A percentile compares a stretch with the other conserved stretches of the same genome.
phyloP scores from a whole-genome alignment of 2,113 vertebrate genomes.

The Burhinus bistriatus region DNA sequence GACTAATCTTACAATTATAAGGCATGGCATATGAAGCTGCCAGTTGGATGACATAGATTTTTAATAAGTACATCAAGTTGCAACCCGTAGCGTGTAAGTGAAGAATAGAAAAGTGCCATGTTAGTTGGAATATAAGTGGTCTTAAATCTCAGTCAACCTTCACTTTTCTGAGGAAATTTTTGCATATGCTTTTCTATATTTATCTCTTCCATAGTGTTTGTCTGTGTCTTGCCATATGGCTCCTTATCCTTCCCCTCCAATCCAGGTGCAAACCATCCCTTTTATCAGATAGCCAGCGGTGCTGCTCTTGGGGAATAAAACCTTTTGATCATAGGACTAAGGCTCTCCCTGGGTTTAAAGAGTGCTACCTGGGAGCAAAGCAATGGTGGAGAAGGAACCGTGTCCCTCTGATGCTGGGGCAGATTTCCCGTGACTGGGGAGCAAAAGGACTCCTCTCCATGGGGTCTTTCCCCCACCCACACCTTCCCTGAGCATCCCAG shows the following conservation, averaged over 20 bases:
- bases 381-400: background rate
- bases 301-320: background rate
- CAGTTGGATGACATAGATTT: background rate
- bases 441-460: background rate
- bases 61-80: background rate
- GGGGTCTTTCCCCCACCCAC: fast-evolving
- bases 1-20: conserved; percentile 16
- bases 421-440: background rate
- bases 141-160: background rate
- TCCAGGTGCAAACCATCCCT: background rate
- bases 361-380: background rate
- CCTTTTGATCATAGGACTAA: background rate
- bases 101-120: background rate
- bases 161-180: background rate
- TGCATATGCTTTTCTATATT: background rate
- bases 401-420: background rate
- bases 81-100: background rate
- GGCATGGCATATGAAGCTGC: background rate
- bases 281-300: background rate
- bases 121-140: background rate
- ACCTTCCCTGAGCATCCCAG: background rate
- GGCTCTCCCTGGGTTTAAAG: background rate
- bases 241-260: background rate
- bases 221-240: background rate
- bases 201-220: background rate